Conservation (phyloP, 2,888 invertebrate species). For the Chloroclysta siterata region DNA sequence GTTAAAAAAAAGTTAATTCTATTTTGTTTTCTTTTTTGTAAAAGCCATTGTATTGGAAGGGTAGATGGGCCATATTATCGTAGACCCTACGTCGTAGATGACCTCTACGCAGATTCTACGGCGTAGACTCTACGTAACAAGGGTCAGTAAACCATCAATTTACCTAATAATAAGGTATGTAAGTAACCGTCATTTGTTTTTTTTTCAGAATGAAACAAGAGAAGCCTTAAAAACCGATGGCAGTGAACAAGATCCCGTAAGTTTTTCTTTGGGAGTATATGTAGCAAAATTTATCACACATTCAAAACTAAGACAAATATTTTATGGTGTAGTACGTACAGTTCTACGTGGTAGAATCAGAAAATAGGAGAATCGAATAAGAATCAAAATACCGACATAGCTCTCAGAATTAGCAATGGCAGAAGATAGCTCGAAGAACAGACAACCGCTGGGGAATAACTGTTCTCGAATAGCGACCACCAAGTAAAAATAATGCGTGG, state of each 20-base stretch:
- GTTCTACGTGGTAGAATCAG: too few species aligned
- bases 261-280: constrained; percentile 52
- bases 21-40: background rate
- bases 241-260: constrained; percentile 91
- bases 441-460: too few species aligned
- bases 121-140: constrained; percentile 6
- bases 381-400: too few species aligned
- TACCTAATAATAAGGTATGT: background rate
- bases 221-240: constrained; percentile 90
- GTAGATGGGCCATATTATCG: constrained; percentile 2
- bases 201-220: constrained; percentile 86
- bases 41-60: background rate
- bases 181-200: constrained; percentile 1
- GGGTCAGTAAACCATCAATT: background rate
- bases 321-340: too few species aligned
- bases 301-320: too few species aligned
- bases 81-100: constrained; percentile 18
- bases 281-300: too few species aligned
- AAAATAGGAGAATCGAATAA: too few species aligned
- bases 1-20: background rate
- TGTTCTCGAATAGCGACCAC: too few species aligned
- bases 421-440: too few species aligned
- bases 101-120: constrained; percentile 19
- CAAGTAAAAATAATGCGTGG: too few species aligned
- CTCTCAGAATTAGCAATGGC: too few species aligned